Evolutionary conservation across 2,113 vertebrate species (phyloP).

Genomic region (Apteryx mantelli): DNA sequence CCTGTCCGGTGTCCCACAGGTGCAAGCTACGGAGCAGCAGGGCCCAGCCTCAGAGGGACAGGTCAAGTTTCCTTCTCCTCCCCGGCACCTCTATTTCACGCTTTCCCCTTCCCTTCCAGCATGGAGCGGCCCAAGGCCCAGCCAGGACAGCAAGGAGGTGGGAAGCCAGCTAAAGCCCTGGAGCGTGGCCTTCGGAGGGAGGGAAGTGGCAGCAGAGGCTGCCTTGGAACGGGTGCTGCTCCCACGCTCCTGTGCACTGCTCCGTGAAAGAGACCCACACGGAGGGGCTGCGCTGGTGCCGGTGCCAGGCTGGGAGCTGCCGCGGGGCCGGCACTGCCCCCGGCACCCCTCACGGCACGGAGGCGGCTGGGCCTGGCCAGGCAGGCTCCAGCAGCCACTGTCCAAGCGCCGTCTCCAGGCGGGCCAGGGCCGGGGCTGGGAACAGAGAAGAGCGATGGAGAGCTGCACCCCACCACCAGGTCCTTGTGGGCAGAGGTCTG

Average conservation of each 20-base stretch:
- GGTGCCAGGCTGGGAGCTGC: neutral
- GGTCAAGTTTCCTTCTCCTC: neutral
- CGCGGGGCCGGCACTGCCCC: rapidly evolving
- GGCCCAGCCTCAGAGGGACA: neutral
- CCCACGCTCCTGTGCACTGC: rapidly evolving
- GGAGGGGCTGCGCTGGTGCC: neutral
- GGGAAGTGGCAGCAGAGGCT: neutral
- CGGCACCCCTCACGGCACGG: neutral
- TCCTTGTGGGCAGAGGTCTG: neutral
- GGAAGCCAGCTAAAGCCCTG: neutral
- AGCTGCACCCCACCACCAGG: neutral
- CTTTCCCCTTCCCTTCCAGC: neutral
- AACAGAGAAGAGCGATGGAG: neutral
- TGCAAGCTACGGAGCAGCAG: neutral
- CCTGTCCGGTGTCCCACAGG: neutral
- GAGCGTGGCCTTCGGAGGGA: neutral
- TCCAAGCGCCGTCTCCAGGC: neutral
- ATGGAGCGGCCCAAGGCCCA: neutral
- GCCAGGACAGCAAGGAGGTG: neutral
- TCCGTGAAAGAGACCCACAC: neutral
- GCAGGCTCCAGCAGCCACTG: neutral
- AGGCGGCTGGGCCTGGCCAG: neutral
- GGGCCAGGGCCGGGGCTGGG: neutral
- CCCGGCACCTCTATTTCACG: neutral
- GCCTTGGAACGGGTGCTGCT: neutral